A percentile compares a stretch with the other conserved stretches of the same genome.
Evolutionary conservation across 2,797 vertebrate genomes (phyloP).

Genomic region (Chlorospingus semifuscus): DNA sequence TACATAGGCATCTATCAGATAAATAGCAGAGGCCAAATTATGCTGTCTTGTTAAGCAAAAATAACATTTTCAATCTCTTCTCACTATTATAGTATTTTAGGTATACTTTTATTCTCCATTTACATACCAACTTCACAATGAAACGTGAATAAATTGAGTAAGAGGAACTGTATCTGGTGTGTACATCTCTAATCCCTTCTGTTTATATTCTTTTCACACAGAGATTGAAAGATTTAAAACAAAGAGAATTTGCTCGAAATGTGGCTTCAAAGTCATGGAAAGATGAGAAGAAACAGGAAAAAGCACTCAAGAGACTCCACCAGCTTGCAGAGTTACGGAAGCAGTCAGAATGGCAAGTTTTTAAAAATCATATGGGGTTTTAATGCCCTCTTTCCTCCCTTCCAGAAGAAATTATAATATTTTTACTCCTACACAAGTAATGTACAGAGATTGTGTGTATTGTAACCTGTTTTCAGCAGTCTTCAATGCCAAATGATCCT

Average conservation of each 20-base stretch:
- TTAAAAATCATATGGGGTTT: background rate
- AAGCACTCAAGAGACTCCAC: constrained; percentile 91
- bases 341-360: constrained; percentile 86
- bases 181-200: background rate
- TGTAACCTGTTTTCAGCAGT: background rate
- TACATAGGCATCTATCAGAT: background rate
- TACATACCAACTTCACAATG: background rate
- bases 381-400: background rate
- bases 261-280: constrained; percentile 99
- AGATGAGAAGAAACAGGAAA: constrained; percentile 97
- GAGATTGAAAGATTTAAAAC: constrained; percentile 98
- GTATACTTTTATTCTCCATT: background rate
- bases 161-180: background rate
- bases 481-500: background rate
- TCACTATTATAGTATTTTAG: background rate
- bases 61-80: background rate
- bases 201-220: constrained; percentile 64
- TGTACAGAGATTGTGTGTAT: background rate
- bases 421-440: background rate
- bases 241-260: constrained; percentile 96
- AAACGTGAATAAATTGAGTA: background rate
- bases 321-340: constrained; percentile 92
- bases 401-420: background rate
- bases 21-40: background rate
- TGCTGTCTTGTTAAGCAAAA: background rate